Percentiles rank a stretch among this genome's conserved stretches.
phyloP scores from a whole-genome alignment of 2,797 vertebrate species.

The Chelmon rostratus region DNA sequence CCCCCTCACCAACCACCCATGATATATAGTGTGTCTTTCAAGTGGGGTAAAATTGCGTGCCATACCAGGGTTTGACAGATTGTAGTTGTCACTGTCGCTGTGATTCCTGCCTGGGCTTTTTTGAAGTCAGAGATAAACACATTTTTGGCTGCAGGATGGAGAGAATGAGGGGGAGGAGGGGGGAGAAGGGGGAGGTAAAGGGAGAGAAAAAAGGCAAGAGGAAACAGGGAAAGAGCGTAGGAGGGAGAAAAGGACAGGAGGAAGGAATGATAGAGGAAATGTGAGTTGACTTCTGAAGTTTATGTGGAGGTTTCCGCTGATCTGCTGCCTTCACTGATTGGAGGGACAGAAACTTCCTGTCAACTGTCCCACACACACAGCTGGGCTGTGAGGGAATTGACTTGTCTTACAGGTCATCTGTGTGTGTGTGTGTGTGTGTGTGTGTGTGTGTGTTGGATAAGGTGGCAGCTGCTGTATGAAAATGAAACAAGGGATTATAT shows the following conservation, averaged over 20 bases:
- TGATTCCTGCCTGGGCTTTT: constrained; percentile 58
- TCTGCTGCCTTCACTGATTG: constrained; percentile 12
- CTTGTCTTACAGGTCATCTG: not conserved
- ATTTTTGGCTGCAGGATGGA: constrained; percentile 69
- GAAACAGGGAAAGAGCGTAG: constrained; percentile 18
- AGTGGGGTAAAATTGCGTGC: constrained; percentile 62
- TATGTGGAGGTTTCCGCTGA: constrained; percentile 22
- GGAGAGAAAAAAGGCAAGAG: constrained; percentile 8
- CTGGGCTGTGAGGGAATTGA: constrained; percentile 13
- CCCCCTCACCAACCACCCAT: constrained; percentile 20
- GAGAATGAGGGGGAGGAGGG: constrained; percentile 26
- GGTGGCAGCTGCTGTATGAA: not conserved
- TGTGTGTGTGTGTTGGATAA: not conserved
- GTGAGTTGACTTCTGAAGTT: constrained; percentile 13
- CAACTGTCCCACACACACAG: constrained; percentile 16
- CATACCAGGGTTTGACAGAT: constrained; percentile 58
- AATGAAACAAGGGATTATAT: not conserved
- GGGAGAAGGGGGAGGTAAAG: constrained; percentile 7
- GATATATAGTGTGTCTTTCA: constrained; percentile 62
- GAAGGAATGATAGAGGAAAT: constrained; percentile 32
- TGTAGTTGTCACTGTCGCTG: constrained; percentile 37
- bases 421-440: not conserved
- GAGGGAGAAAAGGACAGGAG: constrained; percentile 11
- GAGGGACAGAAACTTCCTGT: not conserved
- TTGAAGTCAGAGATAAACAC: constrained; percentile 78